Conservation (phyloP, 2,113 vertebrate genomes). For the Amblyornis subalaris region DNA sequence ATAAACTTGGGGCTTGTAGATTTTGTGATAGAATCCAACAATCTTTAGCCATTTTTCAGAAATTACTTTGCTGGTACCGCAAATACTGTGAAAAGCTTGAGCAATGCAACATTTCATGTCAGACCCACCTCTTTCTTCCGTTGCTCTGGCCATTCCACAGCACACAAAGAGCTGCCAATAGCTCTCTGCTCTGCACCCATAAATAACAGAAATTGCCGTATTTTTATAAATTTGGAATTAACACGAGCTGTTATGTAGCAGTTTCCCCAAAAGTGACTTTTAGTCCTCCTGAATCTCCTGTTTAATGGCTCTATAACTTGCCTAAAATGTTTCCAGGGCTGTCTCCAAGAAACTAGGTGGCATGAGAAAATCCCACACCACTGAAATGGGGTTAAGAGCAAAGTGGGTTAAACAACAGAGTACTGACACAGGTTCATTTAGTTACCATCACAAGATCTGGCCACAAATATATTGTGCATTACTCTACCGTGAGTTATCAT, state of each 20-base stretch:
- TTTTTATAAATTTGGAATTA: constrained; percentile 46
- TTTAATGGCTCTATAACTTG: background rate
- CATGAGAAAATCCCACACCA: background rate
- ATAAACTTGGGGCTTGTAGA: constrained; percentile 1
- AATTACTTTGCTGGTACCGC: constrained; percentile 17
- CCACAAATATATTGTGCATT: constrained; percentile 71
- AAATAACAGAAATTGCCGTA: constrained; percentile 56
- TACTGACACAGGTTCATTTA: constrained; percentile 50
- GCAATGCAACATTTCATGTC: constrained; percentile 44
- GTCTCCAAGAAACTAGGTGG: background rate
- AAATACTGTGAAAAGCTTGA: background rate
- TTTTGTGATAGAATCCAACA: constrained; percentile 42
- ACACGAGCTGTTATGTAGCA: background rate
- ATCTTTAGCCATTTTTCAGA: constrained; percentile 41
- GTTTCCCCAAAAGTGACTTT: constrained; percentile 4
- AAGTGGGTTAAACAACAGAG: constrained; percentile 52
- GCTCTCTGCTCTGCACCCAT: constrained; percentile 27
- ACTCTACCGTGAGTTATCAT: constrained; percentile 77
- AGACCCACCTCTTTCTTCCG: constrained; percentile 9
- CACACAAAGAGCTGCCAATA: constrained; percentile 60
- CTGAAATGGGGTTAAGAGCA: background rate
- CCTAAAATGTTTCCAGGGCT: background rate
- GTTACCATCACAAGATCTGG: constrained; percentile 72
- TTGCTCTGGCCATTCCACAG: constrained; percentile 16
- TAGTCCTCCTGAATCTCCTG: background rate